Evolutionary conservation across 2,113 vertebrate species (phyloP), one percentile per base, ranked within the genome.

Genomic region (Mixornis gularis): DNA sequence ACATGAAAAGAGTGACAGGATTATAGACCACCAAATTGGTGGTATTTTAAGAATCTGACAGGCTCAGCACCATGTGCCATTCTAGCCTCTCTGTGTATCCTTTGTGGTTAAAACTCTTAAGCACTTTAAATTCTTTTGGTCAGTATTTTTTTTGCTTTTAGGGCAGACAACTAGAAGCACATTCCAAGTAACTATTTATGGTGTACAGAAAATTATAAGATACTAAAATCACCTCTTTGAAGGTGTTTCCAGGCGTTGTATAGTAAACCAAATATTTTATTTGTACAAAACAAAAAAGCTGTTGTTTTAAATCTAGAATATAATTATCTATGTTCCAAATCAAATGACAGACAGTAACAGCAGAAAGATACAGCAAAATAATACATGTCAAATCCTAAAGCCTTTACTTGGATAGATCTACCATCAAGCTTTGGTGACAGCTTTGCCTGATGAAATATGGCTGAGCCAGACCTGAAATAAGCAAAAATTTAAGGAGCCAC

Each of bases 31-130:
- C 95, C 95, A 94, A 97, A 97, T 90, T 95, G 90, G 58, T 97
- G 96, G 94, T 97, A 97, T 95, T 97, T 96, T 96, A 97, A 95
- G 95, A 97, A 97, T 96, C 90, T 95, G 89, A 95, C 94, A 89
- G 95, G 95, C 94, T 96, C 95, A 96, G 95, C 95, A 95, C 92
- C 95, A 92, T 95, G 90, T 91, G 85, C 91, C 94, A 91, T 93
- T 96, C 95, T 96, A 95, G 95, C 94, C 87, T 96, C 90, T 82
- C 91, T 90, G 49, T 96, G 87, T 96, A 95, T 94, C 95, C 93
- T 95, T 90, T 96, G 96, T 94, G 95, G 93, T 93, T 95, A 92
- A 96, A 96, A 96, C 91, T 95, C 96, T 96, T 95, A 94, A 95
- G 94, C 95, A 96, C 88, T 97, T 91, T 94, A 93, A 93, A 96